phyloP scores from a whole-genome alignment of 1,140 invertebrate genomes.

The Cherax quadricarinatus region DNA sequence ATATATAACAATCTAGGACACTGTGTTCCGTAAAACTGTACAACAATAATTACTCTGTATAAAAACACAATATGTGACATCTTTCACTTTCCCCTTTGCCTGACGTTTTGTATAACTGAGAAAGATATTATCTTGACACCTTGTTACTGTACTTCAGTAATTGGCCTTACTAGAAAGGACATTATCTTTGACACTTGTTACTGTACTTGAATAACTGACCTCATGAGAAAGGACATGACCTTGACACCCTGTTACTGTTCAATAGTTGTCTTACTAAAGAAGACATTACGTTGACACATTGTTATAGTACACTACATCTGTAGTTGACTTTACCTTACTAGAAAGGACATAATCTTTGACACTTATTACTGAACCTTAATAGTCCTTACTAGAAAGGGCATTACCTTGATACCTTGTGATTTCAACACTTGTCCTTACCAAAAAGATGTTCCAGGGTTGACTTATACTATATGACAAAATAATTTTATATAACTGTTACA shows the following conservation, averaged over 20 bases:
- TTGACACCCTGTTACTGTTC: too few relatives aligned
- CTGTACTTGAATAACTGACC: too few relatives aligned
- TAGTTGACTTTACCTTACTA: neutral
- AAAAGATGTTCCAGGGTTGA: too few relatives aligned
- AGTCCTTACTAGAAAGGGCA: too few relatives aligned
- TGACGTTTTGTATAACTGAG: neutral
- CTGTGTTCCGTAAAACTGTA: constrained; percentile 8
- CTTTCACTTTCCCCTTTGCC: neutral
- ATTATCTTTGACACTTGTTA: too few relatives aligned
- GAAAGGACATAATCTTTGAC: neutral
- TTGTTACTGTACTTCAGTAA: neutral
- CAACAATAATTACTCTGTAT: constrained; percentile 25
- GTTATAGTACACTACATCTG: neutral
- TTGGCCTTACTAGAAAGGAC: neutral
- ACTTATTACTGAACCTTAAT: too few relatives aligned
- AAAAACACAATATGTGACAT: neutral
- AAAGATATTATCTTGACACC: neutral
- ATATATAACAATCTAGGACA: constrained; percentile 17
- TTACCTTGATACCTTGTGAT: too few relatives aligned
- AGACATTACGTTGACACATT: neutral
- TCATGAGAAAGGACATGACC: too few relatives aligned
- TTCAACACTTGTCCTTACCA: neutral
- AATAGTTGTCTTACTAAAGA: neutral
- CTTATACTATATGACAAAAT: too few relatives aligned
- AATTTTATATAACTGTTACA: too few relatives aligned